Conservation (phyloP, 2,888 invertebrate species). For the Bursaphelenchus okinawaensis region DNA sequence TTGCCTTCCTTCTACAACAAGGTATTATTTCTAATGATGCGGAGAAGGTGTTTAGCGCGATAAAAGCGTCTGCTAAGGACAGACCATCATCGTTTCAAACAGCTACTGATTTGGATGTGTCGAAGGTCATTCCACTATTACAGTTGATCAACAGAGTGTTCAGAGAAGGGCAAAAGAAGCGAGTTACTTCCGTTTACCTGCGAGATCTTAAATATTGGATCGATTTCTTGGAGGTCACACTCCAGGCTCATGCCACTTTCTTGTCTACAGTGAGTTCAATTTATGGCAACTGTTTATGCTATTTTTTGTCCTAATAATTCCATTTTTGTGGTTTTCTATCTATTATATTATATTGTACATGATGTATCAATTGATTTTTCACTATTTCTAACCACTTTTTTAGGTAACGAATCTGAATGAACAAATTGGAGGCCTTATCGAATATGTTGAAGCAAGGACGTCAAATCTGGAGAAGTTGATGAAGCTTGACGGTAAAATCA, state of each 20-base stretch:
- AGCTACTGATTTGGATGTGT: not conserved
- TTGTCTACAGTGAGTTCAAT: not conserved
- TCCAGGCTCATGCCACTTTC: not conserved
- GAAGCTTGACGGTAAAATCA: not conserved
- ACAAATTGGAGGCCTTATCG: not conserved
- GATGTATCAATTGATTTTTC: too few species aligned
- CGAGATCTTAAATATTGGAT: not conserved
- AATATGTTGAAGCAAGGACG: not conserved
- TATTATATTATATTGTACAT: too few species aligned
- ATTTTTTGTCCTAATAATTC: too few species aligned
- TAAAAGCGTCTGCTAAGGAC: not conserved
- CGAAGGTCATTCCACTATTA: not conserved
- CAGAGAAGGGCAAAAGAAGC: not conserved
- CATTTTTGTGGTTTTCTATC: too few species aligned
- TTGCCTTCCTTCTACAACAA: not conserved
- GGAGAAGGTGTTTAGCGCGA: not conserved
- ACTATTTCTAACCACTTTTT: not conserved
- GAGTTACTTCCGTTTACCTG: not conserved
- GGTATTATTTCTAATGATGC: not conserved
- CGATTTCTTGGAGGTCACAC: not conserved
- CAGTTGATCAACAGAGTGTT: not conserved
- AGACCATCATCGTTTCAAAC: not conserved
- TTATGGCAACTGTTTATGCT: too few species aligned
- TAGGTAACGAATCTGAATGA: not conserved
- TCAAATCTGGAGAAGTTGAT: not conserved